Base-by-base conservation (phyloP, 2,888 invertebrate species). In the Nomada lathburiana region DNA sequence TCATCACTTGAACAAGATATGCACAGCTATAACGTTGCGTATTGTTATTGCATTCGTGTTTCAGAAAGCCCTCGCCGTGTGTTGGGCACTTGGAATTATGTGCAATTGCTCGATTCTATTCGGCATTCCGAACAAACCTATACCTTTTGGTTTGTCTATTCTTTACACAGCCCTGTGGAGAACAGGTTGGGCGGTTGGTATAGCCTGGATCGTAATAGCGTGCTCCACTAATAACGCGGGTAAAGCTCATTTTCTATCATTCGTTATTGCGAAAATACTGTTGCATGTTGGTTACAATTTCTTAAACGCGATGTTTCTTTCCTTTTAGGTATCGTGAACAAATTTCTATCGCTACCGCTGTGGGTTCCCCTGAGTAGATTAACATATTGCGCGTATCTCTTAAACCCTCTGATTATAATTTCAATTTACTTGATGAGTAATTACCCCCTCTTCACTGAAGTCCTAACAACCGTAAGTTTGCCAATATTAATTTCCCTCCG, bases 171-270 rank as follows among this genome's bases (percentile, higher is more conserved):
- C 94, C 0, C 76, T 95, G 9, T 94, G 95, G 3, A 94, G 95
- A 60, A 93, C 95, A 0, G 90, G 94, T 23, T 96, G 96, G 94
- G 95, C 95, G 2, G 76, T 95, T 29, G 94, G 95, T 5, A 89
- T 96, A 7, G 94, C 95, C 55, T 96, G 96, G 96, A 90, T 95
- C 84, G 92, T 95, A 44, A 91, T 95, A 18, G 95, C 95, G 60
- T 95, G 95, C 86, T 94, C 94, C 44, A 95, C 95, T 1, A 95
- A 95, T 4, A 94, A 95, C 71, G 95, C 94, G 81, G 94, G 95
- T 95, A 90, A 36, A 36, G 36, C 7, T 5, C 36, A 7, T 36
- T 36, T 36, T 1, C 4, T 7, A 7, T n/a, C 7, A 16, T 13
- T 62, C 4, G 9, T 18, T 1, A 13, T 10, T n/a, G 50, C 64